phyloP scores from a whole-genome alignment of 2,797 vertebrate genomes.

The Lithobates pipiens region DNA sequence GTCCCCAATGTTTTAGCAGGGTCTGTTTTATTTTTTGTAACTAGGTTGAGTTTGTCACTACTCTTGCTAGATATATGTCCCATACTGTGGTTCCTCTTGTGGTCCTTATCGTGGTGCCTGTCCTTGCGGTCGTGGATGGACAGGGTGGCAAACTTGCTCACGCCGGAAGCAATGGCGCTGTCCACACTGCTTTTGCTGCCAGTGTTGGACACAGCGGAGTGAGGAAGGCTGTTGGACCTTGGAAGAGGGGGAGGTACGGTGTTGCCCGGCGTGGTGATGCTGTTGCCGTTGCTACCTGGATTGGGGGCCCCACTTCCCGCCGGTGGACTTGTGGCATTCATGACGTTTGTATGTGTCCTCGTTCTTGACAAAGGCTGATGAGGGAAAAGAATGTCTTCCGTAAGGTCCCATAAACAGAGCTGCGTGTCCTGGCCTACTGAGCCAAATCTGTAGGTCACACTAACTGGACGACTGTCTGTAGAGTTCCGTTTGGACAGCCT shows the following conservation, averaged over 20 bases:
- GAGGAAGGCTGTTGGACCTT: constrained; percentile 94
- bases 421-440: constrained; percentile 98
- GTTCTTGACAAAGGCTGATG: constrained; percentile 94
- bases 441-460: constrained; percentile 93
- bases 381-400: constrained; percentile 96
- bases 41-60: constrained; percentile 96
- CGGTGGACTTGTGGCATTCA: constrained; percentile 91
- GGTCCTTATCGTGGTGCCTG: constrained; percentile 94
- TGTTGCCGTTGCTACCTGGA: constrained; percentile 79
- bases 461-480: constrained; percentile 93
- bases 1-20: constrained; percentile 96
- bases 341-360: constrained; percentile 96
- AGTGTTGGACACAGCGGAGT: constrained; percentile 86
- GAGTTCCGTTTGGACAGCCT: constrained; percentile 96
- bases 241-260: constrained; percentile 87
- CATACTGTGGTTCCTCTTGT: constrained; percentile 98
- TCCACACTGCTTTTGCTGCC: constrained; percentile 85
- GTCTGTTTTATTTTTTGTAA: constrained; percentile 93
- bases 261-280: constrained; percentile 81
- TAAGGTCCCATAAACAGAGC: constrained; percentile 97
- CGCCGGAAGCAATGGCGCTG: constrained; percentile 88
- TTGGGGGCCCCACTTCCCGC: constrained; percentile 78
- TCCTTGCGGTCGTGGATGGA: constrained; percentile 96
- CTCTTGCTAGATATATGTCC: constrained; percentile 98
- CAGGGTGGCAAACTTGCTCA: constrained; percentile 95